A percentile compares a stretch with the other conserved stretches of the same genome.
Conservation (phyloP, 2,888 invertebrate species). For the Ophion obscuratus region DNA sequence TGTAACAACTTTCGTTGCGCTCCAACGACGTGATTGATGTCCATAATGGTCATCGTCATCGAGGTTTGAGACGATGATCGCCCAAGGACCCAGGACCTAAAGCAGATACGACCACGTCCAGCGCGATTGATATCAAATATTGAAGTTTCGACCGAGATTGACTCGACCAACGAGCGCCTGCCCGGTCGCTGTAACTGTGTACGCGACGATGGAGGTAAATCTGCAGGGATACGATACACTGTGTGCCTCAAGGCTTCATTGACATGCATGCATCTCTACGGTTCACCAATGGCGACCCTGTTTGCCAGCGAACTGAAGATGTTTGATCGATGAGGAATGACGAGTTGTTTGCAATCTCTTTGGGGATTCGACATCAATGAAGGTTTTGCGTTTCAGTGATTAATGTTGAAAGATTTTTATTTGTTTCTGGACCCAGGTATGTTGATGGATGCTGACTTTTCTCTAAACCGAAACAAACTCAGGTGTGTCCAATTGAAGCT, state of each 20-base stretch:
- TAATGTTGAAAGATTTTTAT: too few species aligned
- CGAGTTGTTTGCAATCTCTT: neutral
- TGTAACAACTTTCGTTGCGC: neutral
- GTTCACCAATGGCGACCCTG: neutral
- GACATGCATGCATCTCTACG: neutral
- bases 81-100: neutral
- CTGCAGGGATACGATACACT: constrained; percentile 38
- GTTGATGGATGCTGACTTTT: neutral
- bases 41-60: neutral
- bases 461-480: neutral
- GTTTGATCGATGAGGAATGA: constrained; percentile 6
- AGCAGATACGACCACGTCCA: constrained; percentile 37
- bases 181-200: neutral
- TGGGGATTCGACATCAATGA: too few species aligned
- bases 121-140: constrained; percentile 73
- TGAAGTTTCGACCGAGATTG: constrained; percentile 71
- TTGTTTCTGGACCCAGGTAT: too few species aligned
- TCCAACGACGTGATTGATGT: neutral
- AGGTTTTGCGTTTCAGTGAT: too few species aligned
- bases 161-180: constrained; percentile 35
- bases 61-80: neutral
- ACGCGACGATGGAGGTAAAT: neutral
- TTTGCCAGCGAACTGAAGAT: constrained; percentile 5
- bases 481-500: too few species aligned
- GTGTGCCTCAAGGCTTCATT: constrained; percentile 7